These are phyloP conservation scores for Heterochromis multidens DNA, from an alignment of 2,113 vertebrate species.

Conservation along the genomic window DNA sequence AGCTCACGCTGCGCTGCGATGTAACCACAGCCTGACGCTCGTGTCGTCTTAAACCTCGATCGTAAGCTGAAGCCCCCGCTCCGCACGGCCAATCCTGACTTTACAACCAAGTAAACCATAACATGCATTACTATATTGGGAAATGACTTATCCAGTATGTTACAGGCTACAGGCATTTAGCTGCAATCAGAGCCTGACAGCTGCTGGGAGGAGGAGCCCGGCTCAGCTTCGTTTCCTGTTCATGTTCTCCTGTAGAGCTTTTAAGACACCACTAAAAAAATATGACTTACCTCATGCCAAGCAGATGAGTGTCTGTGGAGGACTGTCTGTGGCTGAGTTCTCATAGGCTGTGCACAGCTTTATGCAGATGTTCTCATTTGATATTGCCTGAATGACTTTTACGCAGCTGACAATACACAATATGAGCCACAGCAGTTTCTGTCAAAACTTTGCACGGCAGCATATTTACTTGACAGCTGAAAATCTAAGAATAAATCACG, in stretches of 20 bases:
- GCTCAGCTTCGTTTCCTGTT: conserved; percentile 53
- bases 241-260: conserved; percentile 21
- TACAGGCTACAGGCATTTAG: conserved; percentile 15
- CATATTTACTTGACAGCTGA: neutral
- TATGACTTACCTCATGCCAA: neutral
- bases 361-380: neutral
- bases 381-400: neutral
- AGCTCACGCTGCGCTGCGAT: neutral
- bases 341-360: neutral
- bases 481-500: neutral
- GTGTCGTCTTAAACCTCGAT: neutral
- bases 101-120: neutral
- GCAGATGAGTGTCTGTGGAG: neutral
- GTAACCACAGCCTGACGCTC: neutral
- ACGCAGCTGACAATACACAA: neutral
- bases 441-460: neutral
- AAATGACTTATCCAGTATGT: conserved; percentile 4
- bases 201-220: conserved; percentile 16
- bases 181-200: conserved; percentile 42
- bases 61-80: neutral
- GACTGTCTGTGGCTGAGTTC: neutral
- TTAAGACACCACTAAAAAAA: neutral
- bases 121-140: conserved; percentile 3
- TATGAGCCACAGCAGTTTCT: neutral
- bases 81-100: neutral